Evolutionary conservation across 2,797 vertebrate species (phyloP), one percentile per base, ranked within the genome.

Genomic region (Petrocephalus schoutedeni): DNA sequence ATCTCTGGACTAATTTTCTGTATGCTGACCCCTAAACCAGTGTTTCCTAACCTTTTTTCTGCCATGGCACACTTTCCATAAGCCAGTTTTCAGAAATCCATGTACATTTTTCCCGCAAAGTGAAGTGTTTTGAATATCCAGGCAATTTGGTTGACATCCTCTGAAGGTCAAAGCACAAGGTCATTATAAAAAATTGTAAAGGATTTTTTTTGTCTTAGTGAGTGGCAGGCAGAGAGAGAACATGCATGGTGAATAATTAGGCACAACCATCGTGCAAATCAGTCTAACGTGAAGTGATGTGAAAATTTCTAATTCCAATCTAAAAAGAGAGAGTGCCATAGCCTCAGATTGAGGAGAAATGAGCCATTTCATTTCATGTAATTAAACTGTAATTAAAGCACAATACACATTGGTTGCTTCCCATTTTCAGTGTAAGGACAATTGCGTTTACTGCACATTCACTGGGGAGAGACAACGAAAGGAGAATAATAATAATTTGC

Each of bases 401-500:
- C 82, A 58, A n/a, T 16, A 56, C 28, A 86, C 19, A 41, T 41
- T 86, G 28, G 32, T 7, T 86, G 85, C 57, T 41, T 59, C 36
- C 28, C 56, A 41, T 58, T 86, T 45, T 59, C 85, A 45, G 36
- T 86, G 28, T 61, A 86, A 36, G 32, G 54, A 41, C 54, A 86
- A 41, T 61, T 59, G 51, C 28, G 28, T 86, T 32, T 16, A 59
- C 54, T 56, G 51, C 6, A 57, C 28, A 3, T 1, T 19, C 57
- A 32, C 19, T 59, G 32, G 32, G 57, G 57, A 61, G 21, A 86
- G 12, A 45, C 36, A 58, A 86, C 1, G 21, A 3, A 49, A 32
- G 56, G 58, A 64, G 58, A 87, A 87, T 12, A 64, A 87, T 64
- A 87, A 51, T 67, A 3, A 67, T 36, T 67, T 64, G 58, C 41